These are phyloP conservation scores for Sebastes cheni DNA, from an alignment of 2,797 vertebrate species.

Conservation along the genomic window DNA sequence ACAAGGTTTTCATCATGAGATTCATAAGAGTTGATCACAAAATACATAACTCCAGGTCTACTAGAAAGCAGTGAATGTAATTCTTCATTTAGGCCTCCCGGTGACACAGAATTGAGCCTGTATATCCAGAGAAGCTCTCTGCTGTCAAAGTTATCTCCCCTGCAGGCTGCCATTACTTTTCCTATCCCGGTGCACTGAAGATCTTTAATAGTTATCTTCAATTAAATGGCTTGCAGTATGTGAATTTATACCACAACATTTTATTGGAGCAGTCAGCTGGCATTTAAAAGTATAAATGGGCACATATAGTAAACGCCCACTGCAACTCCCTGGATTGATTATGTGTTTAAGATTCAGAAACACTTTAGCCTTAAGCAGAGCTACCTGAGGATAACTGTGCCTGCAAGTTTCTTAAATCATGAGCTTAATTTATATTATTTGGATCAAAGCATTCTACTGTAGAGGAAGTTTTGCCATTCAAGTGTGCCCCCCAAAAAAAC, in stretches of 20 bases:
- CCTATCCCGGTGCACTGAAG: conserved; percentile 16
- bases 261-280: conserved; percentile 27
- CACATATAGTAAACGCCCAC: conserved; percentile 8
- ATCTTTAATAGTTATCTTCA: conserved; percentile 44
- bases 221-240: conserved; percentile 38
- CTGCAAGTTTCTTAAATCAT: conserved; percentile 1
- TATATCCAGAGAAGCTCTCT: conserved; percentile 14
- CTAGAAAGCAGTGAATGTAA: neutral
- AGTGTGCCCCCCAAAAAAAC: neutral
- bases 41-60: neutral
- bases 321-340: conserved; percentile 15
- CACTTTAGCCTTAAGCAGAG: conserved; percentile 7
- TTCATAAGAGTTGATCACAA: neutral
- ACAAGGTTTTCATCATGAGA: neutral
- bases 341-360: conserved; percentile 22
- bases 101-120: conserved; percentile 15
- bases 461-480: neutral
- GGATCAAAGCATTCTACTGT: neutral
- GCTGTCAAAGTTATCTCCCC: conserved; percentile 29
- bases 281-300: conserved; percentile 35
- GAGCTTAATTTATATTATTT: neutral
- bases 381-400: neutral
- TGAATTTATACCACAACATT: conserved; percentile 38
- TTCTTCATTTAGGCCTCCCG: conserved; percentile 3
- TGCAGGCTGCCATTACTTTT: conserved; percentile 34